Conservation (phyloP, 2,797 vertebrate genomes). For the Spondyliosoma cantharus region DNA sequence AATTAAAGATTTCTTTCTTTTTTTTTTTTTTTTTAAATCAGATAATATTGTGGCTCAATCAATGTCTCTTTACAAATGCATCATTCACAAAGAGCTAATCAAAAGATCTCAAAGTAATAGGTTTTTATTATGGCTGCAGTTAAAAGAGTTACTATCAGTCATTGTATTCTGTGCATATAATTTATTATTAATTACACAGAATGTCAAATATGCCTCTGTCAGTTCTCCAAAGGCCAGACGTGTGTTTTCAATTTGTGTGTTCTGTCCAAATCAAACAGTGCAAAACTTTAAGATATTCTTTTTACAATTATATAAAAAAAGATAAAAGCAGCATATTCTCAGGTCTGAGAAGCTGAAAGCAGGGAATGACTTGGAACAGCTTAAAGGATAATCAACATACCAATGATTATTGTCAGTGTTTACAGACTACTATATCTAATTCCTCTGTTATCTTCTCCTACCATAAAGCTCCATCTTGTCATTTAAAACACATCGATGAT, state of each 20-base stretch:
- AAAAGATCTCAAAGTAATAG: background rate
- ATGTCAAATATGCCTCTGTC: background rate
- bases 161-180: background rate
- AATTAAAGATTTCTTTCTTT: no score
- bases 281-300: background rate
- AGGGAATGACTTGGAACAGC: background rate
- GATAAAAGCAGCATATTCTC: background rate
- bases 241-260: background rate
- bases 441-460: background rate
- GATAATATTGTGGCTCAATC: background rate
- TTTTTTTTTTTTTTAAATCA: no score
- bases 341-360: background rate
- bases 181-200: background rate
- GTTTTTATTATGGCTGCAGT: background rate
- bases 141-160: background rate
- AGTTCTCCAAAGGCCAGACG: background rate
- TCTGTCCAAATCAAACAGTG: background rate
- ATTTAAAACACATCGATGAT: background rate
- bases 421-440: background rate
- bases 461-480: background rate
- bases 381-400: no score
- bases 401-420: background rate
- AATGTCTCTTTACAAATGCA: background rate
- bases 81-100: background rate
- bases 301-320: background rate